phyloP scores from a whole-genome alignment of 2,888 invertebrate genomes.

The Artemia sp. region DNA sequence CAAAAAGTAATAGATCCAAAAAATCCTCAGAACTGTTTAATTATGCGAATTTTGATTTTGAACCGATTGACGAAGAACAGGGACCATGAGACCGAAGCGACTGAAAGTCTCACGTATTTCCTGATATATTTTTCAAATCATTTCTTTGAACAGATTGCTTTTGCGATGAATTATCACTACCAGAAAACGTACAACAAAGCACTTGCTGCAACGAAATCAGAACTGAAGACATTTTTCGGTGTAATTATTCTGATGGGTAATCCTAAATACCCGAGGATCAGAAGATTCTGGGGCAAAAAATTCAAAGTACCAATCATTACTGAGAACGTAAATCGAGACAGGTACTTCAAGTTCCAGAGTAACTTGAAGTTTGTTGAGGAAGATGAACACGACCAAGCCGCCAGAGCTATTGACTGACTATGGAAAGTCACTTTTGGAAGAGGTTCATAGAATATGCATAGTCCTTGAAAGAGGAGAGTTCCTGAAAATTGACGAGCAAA shows the following conservation, averaged over 20 bases:
- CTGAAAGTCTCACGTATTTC: background rate
- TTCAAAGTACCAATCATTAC: conserved; percentile 12
- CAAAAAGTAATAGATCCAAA: background rate
- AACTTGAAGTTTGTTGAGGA: conserved; percentile 13
- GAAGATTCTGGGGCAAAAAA: conserved; percentile 16
- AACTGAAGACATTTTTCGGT: conserved; percentile 16
- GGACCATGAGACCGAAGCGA: background rate
- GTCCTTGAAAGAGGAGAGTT: background rate
- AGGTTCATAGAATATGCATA: conserved; percentile 10
- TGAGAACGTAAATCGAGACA: conserved; percentile 16
- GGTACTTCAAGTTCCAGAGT: conserved; percentile 3
- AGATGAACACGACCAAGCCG: conserved; percentile 4
- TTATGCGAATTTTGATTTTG: background rate
- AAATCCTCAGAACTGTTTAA: background rate
- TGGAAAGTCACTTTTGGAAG: conserved; percentile 18
- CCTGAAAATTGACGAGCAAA: conserved; percentile 21
- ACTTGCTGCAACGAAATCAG: background rate
- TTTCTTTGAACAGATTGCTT: too few relatives aligned
- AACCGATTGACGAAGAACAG: background rate
- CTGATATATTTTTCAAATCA: too few relatives aligned
- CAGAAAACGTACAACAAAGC: background rate
- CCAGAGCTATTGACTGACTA: background rate
- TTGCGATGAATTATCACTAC: too few relatives aligned
- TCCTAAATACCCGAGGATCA: conserved; percentile 12
- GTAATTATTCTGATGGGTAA: background rate